Evolutionary conservation across 2,113 vertebrate genomes (phyloP).

Genomic region (Procavia capensis): DNA sequence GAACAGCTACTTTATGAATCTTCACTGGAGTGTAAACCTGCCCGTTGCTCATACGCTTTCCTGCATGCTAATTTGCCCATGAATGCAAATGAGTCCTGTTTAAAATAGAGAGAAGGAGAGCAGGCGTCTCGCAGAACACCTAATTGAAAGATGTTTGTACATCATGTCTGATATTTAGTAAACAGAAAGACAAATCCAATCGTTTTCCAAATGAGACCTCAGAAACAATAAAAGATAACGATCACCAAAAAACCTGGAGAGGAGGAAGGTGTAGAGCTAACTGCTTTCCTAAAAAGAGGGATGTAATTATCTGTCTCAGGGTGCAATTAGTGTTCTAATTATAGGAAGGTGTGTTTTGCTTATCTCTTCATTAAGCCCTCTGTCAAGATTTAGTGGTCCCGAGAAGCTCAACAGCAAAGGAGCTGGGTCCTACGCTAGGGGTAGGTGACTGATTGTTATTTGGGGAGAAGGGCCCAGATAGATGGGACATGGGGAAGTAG

Average conservation of each 20-base stretch:
- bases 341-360: constrained; percentile 83
- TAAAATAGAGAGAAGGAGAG: constrained; percentile 78
- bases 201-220: constrained; percentile 77
- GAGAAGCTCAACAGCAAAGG: not conserved
- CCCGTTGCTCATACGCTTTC: constrained; percentile 82
- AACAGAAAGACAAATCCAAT: constrained; percentile 81
- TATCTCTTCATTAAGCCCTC: constrained; percentile 77
- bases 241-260: constrained; percentile 73
- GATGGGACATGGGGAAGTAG: constrained; percentile 83
- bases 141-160: constrained; percentile 84
- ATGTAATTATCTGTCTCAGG: constrained; percentile 76
- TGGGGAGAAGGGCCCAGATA: constrained; percentile 58
- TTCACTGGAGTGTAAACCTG: constrained; percentile 84
- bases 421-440: not conserved
- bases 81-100: constrained; percentile 86
- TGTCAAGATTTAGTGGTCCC: constrained; percentile 73
- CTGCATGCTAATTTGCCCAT: constrained; percentile 84
- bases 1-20: constrained; percentile 84
- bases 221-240: constrained; percentile 80
- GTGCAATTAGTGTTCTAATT: constrained; percentile 85
- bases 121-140: constrained; percentile 78
- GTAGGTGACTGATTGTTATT: constrained; percentile 49
- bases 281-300: constrained; percentile 77
- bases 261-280: constrained; percentile 67
- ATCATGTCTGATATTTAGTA: constrained; percentile 78